Evolutionary conservation across 2,888 invertebrate genomes (phyloP).

Genomic region (Automeris io): DNA sequence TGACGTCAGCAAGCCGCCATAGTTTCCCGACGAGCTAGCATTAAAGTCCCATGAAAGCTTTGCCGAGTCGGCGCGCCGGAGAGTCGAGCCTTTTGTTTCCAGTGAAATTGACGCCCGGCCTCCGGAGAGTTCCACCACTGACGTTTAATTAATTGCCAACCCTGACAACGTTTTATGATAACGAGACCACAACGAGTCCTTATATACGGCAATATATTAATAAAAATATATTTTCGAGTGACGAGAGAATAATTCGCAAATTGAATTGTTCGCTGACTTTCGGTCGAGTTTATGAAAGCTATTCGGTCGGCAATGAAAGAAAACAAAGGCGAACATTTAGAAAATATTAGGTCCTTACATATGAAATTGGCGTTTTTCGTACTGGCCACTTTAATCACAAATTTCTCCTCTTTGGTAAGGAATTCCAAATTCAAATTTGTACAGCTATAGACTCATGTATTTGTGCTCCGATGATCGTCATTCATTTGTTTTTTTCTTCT

Average conservation of each 20-base stretch:
- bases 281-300: neutral
- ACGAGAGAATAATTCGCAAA: neutral
- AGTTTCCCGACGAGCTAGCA: slow-evolving; percentile 31
- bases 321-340: neutral
- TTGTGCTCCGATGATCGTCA: no score
- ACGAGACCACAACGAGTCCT: slow-evolving; percentile 15
- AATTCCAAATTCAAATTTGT: no score
- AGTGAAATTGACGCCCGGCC: slow-evolving; percentile 26
- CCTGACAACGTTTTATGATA: slow-evolving; percentile 13
- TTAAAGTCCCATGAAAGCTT: slow-evolving; percentile 34
- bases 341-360: no score
- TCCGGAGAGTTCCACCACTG: slow-evolving; percentile 16
- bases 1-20: slow-evolving; percentile 29
- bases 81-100: slow-evolving; percentile 37
- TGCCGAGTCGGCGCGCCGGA: slow-evolving; percentile 14
- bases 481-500: no score
- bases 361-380: no score
- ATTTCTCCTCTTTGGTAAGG: no score
- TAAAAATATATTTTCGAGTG: neutral
- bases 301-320: neutral
- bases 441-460: no score
- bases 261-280: slow-evolving; percentile 1
- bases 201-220: slow-evolving; percentile 9
- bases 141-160: slow-evolving; percentile 27
- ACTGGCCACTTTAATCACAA: no score